Conservation (phyloP, 2,888 invertebrate genomes). For the Latheticus oryzae region DNA sequence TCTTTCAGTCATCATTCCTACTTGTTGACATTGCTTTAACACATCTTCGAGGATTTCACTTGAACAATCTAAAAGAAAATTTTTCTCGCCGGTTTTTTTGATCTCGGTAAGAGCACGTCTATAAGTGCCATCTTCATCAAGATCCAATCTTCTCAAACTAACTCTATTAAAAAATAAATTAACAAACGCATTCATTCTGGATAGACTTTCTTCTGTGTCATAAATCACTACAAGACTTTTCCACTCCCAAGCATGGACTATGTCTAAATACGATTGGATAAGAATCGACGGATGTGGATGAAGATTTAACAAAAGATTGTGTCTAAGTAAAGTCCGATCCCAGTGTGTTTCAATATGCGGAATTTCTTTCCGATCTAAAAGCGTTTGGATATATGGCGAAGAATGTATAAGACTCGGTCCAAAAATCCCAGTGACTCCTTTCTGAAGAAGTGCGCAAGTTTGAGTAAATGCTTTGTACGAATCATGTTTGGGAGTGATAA, state of each 20-base stretch:
- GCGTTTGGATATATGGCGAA: slow-evolving; percentile 38
- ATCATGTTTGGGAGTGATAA: slow-evolving; percentile 44
- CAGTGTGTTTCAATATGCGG: slow-evolving; percentile 55
- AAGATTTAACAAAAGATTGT: slow-evolving; percentile 45
- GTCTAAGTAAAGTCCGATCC: slow-evolving; percentile 46
- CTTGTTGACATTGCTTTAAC: slow-evolving; percentile 82
- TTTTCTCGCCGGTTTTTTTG: slow-evolving; percentile 76
- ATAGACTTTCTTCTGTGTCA: slow-evolving; percentile 77
- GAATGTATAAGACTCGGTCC: slow-evolving; percentile 45
- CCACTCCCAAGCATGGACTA: slow-evolving; percentile 82
- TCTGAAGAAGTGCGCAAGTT: slow-evolving; percentile 41
- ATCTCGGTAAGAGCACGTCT: slow-evolving; percentile 77
- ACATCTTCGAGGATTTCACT: slow-evolving; percentile 70
- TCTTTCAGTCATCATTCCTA: slow-evolving; percentile 84
- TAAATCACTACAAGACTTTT: slow-evolving; percentile 85
- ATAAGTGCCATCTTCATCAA: slow-evolving; percentile 74
- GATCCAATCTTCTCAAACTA: slow-evolving; percentile 73
- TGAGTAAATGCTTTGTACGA: slow-evolving; percentile 44
- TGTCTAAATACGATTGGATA: slow-evolving; percentile 72
- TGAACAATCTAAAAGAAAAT: slow-evolving; percentile 82
- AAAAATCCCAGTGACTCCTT: slow-evolving; percentile 43
- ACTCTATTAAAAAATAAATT: slow-evolving; percentile 69
- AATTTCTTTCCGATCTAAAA: slow-evolving; percentile 48
- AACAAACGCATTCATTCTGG: slow-evolving; percentile 78
- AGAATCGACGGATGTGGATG: slow-evolving; percentile 44